phyloP scores from a whole-genome alignment of 1,140 invertebrate genomes.

The Xylocopa sonorina region DNA sequence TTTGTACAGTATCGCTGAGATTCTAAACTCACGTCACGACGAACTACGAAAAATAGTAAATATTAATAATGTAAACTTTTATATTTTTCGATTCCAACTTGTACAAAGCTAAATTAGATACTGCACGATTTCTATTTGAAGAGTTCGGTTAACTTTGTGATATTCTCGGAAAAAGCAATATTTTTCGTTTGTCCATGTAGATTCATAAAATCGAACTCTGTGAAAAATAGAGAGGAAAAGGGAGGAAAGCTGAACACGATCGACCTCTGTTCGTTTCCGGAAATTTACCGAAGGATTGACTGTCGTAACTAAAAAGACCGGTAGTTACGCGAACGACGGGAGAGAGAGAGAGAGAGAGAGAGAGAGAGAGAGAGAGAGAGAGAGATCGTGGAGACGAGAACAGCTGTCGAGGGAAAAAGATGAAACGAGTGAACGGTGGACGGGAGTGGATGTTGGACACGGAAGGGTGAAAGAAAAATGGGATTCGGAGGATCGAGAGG shows the following conservation, averaged over 20 bases:
- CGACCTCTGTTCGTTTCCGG: neutral
- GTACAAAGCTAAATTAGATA: too few relatives aligned
- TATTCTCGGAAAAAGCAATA: too few relatives aligned
- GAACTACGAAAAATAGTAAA: too few relatives aligned
- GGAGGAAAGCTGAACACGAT: neutral
- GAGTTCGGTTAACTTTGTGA: too few relatives aligned
- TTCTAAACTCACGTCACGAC: too few relatives aligned
- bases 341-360: neutral
- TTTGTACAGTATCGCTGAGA: too few relatives aligned
- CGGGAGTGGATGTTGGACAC: neutral
- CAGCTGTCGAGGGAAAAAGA: slow-evolving; percentile 17
- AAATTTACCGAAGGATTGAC: slow-evolving; percentile 36
- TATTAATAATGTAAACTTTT: too few relatives aligned
- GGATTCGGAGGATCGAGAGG: slow-evolving; percentile 48
- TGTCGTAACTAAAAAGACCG: slow-evolving; percentile 25
- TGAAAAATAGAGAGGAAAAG: neutral
- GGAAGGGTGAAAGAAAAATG: slow-evolving; percentile 53
- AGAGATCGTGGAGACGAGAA: neutral
- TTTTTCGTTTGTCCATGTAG: too few relatives aligned
- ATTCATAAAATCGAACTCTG: too few relatives aligned
- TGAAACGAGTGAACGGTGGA: neutral
- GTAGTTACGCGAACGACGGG: slow-evolving; percentile 10
- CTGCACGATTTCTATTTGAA: too few relatives aligned
- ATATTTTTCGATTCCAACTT: too few relatives aligned
- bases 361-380: neutral